These are phyloP conservation scores for Thereva nobilitata DNA, from an alignment of 2,888 invertebrate genomes.

Conservation along the genomic window DNA sequence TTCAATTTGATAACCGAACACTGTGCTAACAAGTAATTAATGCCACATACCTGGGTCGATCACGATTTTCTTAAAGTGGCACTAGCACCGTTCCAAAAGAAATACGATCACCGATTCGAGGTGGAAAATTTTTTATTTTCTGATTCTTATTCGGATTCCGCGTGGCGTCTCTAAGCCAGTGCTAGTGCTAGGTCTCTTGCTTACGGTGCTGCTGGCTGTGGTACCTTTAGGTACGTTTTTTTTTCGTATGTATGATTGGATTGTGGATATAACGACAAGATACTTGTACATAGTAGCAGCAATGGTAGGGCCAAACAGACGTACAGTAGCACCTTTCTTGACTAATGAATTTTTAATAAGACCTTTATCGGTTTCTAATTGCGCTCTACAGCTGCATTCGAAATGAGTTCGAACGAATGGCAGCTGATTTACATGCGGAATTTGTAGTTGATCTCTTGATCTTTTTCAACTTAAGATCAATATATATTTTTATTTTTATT, in stretches of 20 bases:
- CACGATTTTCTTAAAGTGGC: slow-evolving; percentile 15
- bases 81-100: neutral
- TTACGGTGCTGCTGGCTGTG: neutral
- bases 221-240: neutral
- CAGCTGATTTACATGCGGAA: slow-evolving; percentile 25
- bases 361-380: slow-evolving; percentile 36
- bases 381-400: slow-evolving; percentile 19
- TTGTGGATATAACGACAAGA: slow-evolving; percentile 4
- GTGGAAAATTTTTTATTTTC: slow-evolving; percentile 1
- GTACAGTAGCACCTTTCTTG: slow-evolving; percentile 17
- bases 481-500: too few relatives aligned
- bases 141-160: neutral
- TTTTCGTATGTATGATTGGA: neutral
- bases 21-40: slow-evolving; percentile 36
- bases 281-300: slow-evolving; percentile 9
- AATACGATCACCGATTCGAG: neutral
- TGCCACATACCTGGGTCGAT: slow-evolving; percentile 33
- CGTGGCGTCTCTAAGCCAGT: neutral
- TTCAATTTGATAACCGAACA: slow-evolving; percentile 35
- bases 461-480: neutral
- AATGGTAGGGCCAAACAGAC: slow-evolving; percentile 5
- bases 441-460: slow-evolving; percentile 19
- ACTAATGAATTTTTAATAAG: slow-evolving; percentile 37
- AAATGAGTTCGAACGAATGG: slow-evolving; percentile 18
- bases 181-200: neutral